Conservation (phyloP, 2,888 invertebrate genomes). For the Macaria notata region DNA sequence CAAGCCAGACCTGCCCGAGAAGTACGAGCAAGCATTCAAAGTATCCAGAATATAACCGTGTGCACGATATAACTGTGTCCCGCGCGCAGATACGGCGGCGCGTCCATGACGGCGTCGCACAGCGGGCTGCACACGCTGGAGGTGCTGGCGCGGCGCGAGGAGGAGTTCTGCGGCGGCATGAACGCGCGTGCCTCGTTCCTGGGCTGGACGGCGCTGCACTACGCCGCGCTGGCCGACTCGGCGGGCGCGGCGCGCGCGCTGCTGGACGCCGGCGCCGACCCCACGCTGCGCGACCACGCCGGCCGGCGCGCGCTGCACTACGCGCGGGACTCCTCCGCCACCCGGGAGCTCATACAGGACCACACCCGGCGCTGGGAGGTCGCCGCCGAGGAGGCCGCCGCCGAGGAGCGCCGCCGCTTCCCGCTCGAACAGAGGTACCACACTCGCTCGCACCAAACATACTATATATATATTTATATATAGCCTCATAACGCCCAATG, state of each 20-base stretch:
- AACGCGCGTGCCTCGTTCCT: slow-evolving; percentile 89
- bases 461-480: too few species aligned
- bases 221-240: slow-evolving; percentile 91
- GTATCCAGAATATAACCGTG: too few species aligned
- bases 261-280: slow-evolving; percentile 87
- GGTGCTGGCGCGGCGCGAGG: slow-evolving; percentile 87
- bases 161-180: slow-evolving; percentile 89
- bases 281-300: slow-evolving; percentile 88
- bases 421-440: slow-evolving; percentile 88
- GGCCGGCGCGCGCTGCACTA: slow-evolving; percentile 90
- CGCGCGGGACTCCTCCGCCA: slow-evolving; percentile 83
- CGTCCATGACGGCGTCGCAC: slow-evolving; percentile 84
- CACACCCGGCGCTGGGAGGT: slow-evolving; percentile 78
- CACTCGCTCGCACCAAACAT: neutral
- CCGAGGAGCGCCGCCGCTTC: slow-evolving; percentile 90
- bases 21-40: slow-evolving; percentile 3
- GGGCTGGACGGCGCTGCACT: slow-evolving; percentile 94
- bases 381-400: slow-evolving; percentile 83
- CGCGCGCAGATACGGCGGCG: slow-evolving; percentile 87
- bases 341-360: slow-evolving; percentile 84
- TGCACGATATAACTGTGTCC: too few species aligned
- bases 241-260: slow-evolving; percentile 83
- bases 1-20: slow-evolving; percentile 87
- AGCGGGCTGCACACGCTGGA: slow-evolving; percentile 88
- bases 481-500: too few species aligned